Conservation (phyloP, 2,888 invertebrate genomes). For the Eristalinus aeneus region DNA sequence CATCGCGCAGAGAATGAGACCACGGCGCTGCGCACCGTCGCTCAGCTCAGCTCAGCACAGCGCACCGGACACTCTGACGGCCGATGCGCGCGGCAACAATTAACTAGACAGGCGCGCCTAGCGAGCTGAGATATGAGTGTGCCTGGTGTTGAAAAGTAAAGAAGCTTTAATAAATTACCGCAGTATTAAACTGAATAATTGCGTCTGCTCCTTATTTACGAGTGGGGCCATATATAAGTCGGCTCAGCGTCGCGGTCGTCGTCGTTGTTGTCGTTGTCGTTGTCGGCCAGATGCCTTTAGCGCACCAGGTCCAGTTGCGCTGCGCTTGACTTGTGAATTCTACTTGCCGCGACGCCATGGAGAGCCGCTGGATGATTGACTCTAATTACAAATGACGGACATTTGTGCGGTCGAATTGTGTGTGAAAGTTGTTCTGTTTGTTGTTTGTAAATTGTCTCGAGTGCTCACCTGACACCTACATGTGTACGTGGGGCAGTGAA, state of each 20-base stretch:
- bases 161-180: conserved; percentile 71
- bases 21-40: conserved; percentile 11
- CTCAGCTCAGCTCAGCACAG: not conserved
- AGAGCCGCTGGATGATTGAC: conserved; percentile 13
- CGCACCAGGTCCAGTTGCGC: conserved; percentile 19
- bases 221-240: conserved; percentile 58
- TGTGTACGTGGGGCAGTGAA: not conserved
- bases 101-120: conserved; percentile 65
- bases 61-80: conserved; percentile 12
- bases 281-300: conserved; percentile 47
- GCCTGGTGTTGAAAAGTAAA: conserved; percentile 70
- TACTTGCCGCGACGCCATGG: not conserved
- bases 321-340: conserved; percentile 30
- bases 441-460: not conserved
- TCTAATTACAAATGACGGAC: conserved; percentile 34
- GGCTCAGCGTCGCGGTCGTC: not conserved
- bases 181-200: conserved; percentile 70
- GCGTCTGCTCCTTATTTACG: conserved; percentile 67
- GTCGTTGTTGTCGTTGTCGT: not conserved
- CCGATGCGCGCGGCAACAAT: conserved; percentile 61
- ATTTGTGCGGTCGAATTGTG: not conserved
- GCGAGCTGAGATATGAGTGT: conserved; percentile 62
- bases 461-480: conserved; percentile 1
- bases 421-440: conserved; percentile 39
- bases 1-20: conserved; percentile 46